Conservation (phyloP, 2,888 invertebrate genomes). For the Leucoptera coffeella region DNA sequence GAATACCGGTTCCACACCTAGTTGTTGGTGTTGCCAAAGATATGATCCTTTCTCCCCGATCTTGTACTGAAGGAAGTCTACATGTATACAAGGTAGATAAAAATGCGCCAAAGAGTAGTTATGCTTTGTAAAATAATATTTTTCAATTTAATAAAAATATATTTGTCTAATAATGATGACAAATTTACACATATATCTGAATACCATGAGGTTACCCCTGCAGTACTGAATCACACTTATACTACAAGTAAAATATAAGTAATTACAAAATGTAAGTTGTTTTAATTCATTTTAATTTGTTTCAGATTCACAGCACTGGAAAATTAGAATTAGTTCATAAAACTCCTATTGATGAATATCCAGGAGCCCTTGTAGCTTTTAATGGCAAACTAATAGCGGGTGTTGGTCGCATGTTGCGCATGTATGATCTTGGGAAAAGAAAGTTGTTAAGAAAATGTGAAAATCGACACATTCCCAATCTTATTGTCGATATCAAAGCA, state of each 20-base stretch:
- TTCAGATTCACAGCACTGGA: slow-evolving; percentile 67
- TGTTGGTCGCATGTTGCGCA: slow-evolving; percentile 82
- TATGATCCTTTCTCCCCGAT: slow-evolving; percentile 80
- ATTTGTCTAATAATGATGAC: no score
- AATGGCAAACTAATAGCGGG: slow-evolving; percentile 90
- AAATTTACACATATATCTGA: slow-evolving; percentile 13
- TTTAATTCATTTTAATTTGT: slow-evolving; percentile 20
- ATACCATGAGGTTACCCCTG: slow-evolving; percentile 19
- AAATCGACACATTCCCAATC: slow-evolving; percentile 93
- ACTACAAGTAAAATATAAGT: no score
- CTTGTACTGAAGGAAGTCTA: slow-evolving; percentile 78
- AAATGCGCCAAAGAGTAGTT: no score
- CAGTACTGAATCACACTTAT: slow-evolving; percentile 24
- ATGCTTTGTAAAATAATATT: no score
- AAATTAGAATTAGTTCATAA: slow-evolving; percentile 88
- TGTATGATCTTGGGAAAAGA: slow-evolving; percentile 91
- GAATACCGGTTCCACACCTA: slow-evolving; percentile 45
- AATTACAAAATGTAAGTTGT: neutral
- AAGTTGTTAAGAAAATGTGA: slow-evolving; percentile 96
- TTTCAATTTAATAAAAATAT: no score
- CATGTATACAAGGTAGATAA: slow-evolving; percentile 70
- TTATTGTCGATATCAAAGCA: slow-evolving; percentile 88
- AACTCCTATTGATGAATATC: slow-evolving; percentile 89
- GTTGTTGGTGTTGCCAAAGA: slow-evolving; percentile 91
- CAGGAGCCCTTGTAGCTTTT: slow-evolving; percentile 82